Evolutionary conservation across 2,797 vertebrate species (phyloP).

Genomic region (Gallinago solitaria): DNA sequence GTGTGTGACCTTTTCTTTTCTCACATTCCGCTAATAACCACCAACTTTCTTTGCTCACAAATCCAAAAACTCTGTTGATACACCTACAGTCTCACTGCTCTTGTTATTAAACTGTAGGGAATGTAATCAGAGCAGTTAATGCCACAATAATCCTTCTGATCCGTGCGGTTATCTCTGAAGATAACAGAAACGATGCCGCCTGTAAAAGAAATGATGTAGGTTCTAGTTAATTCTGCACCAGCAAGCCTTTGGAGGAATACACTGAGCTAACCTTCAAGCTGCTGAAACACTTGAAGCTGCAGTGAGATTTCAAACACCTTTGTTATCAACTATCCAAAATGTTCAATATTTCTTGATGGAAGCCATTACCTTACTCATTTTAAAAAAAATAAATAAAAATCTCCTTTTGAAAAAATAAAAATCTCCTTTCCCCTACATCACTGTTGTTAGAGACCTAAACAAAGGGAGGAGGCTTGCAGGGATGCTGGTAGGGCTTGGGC

Average conservation of each 20-base stretch:
- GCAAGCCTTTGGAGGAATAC: constrained; percentile 2
- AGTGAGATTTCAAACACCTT: neutral
- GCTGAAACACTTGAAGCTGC: neutral
- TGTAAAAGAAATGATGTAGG: neutral
- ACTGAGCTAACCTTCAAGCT: neutral
- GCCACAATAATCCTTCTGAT: constrained; percentile 60
- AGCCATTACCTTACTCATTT: neutral
- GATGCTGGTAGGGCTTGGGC: neutral
- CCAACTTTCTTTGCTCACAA: constrained; percentile 31
- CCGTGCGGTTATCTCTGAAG: neutral
- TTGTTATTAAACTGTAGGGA: constrained; percentile 63
- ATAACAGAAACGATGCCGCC: neutral
- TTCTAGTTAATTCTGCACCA: constrained; percentile 3
- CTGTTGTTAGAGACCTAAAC: neutral
- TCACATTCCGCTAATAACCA: constrained; percentile 44
- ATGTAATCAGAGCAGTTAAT: constrained; percentile 64
- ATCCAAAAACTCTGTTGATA: constrained; percentile 38
- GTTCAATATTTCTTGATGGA: neutral
- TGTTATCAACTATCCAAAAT: neutral
- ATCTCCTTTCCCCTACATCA: neutral
- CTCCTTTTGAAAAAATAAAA: neutral
- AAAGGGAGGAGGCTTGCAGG: neutral
- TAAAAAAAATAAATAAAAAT: neutral
- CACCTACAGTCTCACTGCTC: constrained; percentile 21
- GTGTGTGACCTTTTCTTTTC: constrained; percentile 45